Evolutionary conservation across 2,797 vertebrate species (phyloP).

Genomic region (Scarus forsteni): DNA sequence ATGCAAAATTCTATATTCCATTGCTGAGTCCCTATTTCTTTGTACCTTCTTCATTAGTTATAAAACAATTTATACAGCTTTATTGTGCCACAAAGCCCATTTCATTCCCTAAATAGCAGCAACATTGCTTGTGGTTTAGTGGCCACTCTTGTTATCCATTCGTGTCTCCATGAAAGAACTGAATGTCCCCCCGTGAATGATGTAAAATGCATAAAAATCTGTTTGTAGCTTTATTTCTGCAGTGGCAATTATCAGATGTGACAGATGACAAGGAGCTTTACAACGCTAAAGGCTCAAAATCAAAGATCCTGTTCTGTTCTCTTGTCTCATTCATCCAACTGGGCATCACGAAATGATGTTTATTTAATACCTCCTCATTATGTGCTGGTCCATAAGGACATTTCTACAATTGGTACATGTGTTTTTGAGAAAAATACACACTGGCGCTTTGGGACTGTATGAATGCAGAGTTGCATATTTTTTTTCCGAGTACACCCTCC

Average conservation of each 20-base stretch:
- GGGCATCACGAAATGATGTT: slow-evolving; percentile 1
- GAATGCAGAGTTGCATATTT: slow-evolving; percentile 57
- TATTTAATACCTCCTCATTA: slow-evolving; percentile 1
- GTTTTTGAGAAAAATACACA: slow-evolving; percentile 25
- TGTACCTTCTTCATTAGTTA: too few species aligned
- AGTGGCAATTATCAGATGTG: slow-evolving; percentile 47
- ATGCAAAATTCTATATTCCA: too few species aligned
- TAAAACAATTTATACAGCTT: too few species aligned
- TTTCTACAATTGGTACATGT: slow-evolving; percentile 10
- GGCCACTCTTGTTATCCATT: slow-evolving; percentile 1
- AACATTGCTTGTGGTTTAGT: slow-evolving; percentile 19
- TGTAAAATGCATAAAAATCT: slow-evolving; percentile 34
- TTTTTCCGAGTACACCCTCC: slow-evolving; percentile 41
- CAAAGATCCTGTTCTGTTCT: slow-evolving; percentile 44
- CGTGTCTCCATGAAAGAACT: slow-evolving; percentile 21
- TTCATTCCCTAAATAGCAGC: slow-evolving; percentile 23
- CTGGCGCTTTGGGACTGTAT: slow-evolving; percentile 39
- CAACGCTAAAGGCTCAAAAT: slow-evolving; percentile 44
- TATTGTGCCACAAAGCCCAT: slow-evolving; percentile 12
- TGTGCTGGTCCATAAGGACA: not conserved
- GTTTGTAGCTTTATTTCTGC: slow-evolving; percentile 17
- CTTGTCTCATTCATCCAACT: slow-evolving; percentile 35
- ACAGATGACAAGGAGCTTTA: slow-evolving; percentile 51
- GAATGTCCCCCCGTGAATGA: slow-evolving; percentile 20
- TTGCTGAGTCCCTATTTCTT: too few species aligned